Evolutionary conservation across 1,140 invertebrate genomes (phyloP).

Genomic region (Papilio glaucus): DNA sequence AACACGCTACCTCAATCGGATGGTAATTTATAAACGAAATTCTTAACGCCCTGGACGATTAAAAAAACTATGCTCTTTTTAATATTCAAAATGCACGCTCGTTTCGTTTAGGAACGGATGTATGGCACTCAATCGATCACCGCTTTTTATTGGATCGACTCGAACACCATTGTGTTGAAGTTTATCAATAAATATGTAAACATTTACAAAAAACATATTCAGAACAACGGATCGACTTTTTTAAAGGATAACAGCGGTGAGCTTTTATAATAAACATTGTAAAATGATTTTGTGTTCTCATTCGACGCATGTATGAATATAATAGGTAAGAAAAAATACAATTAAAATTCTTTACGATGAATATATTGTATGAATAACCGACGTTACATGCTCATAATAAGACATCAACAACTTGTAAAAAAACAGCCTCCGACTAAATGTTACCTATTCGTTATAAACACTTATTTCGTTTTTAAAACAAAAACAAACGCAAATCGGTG

Average conservation of each 20-base stretch:
- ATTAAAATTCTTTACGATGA: slow-evolving; percentile 69
- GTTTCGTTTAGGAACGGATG: slow-evolving; percentile 59
- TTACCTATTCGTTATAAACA: slow-evolving; percentile 75
- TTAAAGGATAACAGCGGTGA: slow-evolving; percentile 10
- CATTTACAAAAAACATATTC: slow-evolving; percentile 52
- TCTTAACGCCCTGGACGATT: slow-evolving; percentile 69
- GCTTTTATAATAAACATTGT: slow-evolving; percentile 10
- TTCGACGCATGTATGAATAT: not conserved
- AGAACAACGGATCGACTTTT: slow-evolving; percentile 14
- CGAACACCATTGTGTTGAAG: slow-evolving; percentile 59
- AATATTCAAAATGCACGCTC: slow-evolving; percentile 68
- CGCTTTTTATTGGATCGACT: slow-evolving; percentile 64
- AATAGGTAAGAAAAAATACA: slow-evolving; percentile 25
- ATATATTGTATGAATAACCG: slow-evolving; percentile 70
- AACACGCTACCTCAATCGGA: slow-evolving; percentile 69
- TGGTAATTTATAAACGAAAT: slow-evolving; percentile 74
- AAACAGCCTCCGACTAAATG: slow-evolving; percentile 67
- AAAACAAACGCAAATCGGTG: slow-evolving; percentile 45
- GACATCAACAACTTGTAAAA: slow-evolving; percentile 73
- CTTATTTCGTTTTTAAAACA: slow-evolving; percentile 65
- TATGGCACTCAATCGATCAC: slow-evolving; percentile 69
- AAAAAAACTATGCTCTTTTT: slow-evolving; percentile 63
- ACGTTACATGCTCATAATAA: slow-evolving; percentile 70
- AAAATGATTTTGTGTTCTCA: slow-evolving; percentile 15
- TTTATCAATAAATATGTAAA: slow-evolving; percentile 69